These are phyloP conservation scores for Cydia strobilella DNA, from an alignment of 1,140 invertebrate species.

Conservation along the genomic window DNA sequence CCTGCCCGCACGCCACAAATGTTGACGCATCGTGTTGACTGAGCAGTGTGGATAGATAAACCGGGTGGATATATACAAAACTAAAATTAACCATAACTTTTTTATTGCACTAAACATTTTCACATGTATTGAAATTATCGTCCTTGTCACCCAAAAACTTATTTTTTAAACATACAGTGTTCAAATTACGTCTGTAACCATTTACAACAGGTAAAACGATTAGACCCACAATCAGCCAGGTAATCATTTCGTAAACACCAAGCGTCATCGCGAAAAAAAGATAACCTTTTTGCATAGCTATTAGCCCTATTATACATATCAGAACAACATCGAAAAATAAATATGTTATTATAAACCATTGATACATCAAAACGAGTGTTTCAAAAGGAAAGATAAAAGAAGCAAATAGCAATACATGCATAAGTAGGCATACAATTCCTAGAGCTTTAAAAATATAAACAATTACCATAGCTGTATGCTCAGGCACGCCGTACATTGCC, in stretches of 20 bases:
- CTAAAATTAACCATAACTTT: too few species aligned
- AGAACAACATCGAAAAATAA: conserved; percentile 42
- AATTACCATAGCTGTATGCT: conserved; percentile 33
- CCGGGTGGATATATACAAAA: too few species aligned
- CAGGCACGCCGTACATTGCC: conserved; percentile 29
- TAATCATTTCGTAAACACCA: conserved; percentile 37
- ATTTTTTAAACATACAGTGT: not conserved
- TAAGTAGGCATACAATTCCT: conserved; percentile 41
- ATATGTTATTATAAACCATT: conserved; percentile 47
- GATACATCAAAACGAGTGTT: conserved; percentile 46
- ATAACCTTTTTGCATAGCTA: conserved; percentile 18
- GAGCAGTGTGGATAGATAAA: too few species aligned
- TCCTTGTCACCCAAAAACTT: not conserved
- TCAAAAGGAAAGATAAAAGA: conserved; percentile 46
- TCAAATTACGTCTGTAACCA: conserved; percentile 39
- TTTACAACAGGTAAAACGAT: conserved; percentile 50
- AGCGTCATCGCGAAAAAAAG: conserved; percentile 35
- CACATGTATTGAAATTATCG: not conserved
- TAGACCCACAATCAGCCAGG: conserved; percentile 45
- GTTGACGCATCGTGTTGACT: too few species aligned
- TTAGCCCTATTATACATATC: conserved; percentile 37
- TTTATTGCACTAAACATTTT: not conserved
- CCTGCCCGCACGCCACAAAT: too few species aligned
- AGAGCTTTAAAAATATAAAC: conserved; percentile 41
- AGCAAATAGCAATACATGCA: conserved; percentile 43